Evolutionary conservation across 1,140 invertebrate species (phyloP).

Genomic region (Eupristina koningsbergeri): DNA sequence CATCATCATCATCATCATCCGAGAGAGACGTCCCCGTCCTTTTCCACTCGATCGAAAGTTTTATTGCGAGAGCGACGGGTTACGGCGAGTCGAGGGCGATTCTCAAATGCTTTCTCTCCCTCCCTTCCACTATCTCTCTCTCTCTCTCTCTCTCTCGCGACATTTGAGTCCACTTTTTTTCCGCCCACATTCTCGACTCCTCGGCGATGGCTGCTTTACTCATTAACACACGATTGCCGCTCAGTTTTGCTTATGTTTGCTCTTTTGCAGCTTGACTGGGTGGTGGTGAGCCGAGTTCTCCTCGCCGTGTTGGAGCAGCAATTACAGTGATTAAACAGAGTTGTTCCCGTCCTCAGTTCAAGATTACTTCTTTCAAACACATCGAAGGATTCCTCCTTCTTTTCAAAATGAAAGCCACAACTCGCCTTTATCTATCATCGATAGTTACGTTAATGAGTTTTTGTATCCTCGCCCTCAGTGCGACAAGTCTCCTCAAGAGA

Average conservation of each 20-base stretch:
- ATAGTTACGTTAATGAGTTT: background rate
- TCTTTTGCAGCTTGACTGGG: constrained; percentile 14
- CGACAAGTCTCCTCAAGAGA: background rate
- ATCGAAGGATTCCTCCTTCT: background rate
- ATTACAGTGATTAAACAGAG: constrained; percentile 42
- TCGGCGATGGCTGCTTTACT: constrained; percentile 9
- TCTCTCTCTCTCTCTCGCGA: background rate
- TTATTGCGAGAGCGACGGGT: constrained; percentile 12
- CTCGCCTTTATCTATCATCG: constrained; percentile 14
- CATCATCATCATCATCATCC: no score
- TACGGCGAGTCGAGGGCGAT: background rate
- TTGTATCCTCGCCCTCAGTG: background rate
- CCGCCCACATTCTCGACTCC: background rate
- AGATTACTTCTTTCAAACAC: constrained; percentile 13
- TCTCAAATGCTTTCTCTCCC: constrained; percentile 3
- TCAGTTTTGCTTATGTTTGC: constrained; percentile 18
- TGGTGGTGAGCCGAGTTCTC: constrained; percentile 21
- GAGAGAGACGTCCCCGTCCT: background rate
- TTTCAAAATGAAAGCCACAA: background rate
- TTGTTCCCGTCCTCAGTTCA: constrained; percentile 21
- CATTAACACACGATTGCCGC: constrained; percentile 35
- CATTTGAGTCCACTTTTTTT: constrained; percentile 9
- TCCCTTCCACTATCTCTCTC: background rate
- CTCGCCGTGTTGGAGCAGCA: constrained; percentile 11
- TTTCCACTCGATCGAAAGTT: constrained; percentile 18